These are phyloP conservation scores for Ornithoptera priamus DNA, from an alignment of 2,888 invertebrate species.

Conservation along the genomic window DNA sequence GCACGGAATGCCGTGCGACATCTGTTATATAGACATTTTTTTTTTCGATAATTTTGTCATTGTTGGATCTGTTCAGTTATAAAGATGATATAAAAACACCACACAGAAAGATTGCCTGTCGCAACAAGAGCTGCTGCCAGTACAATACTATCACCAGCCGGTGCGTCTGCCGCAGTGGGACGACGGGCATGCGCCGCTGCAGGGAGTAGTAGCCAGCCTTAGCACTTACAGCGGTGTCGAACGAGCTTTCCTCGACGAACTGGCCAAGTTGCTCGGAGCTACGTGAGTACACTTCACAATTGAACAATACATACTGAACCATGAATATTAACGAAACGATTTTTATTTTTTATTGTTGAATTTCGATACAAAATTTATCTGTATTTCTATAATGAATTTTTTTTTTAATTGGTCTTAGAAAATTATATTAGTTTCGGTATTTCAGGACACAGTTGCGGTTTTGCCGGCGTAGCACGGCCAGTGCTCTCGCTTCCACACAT, in stretches of 20 bases:
- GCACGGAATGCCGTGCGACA: no score
- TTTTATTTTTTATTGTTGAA: no score
- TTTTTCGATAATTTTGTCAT: no score
- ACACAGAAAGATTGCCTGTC: slow-evolving; percentile 83
- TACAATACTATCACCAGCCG: slow-evolving; percentile 87
- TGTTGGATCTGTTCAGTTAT: no score
- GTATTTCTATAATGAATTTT: no score
- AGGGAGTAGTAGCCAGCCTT: slow-evolving; percentile 87
- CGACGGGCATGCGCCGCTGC: slow-evolving; percentile 72
- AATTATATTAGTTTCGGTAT: no score
- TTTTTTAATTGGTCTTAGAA: no score
- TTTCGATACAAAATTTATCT: no score
- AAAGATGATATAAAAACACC: not conserved
- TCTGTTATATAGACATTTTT: no score
- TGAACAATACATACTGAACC: not conserved
- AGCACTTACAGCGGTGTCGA: slow-evolving; percentile 88
- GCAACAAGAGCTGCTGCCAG: slow-evolving; percentile 77
- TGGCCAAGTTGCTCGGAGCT: slow-evolving; percentile 87
- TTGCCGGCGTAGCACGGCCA: slow-evolving; percentile 66
- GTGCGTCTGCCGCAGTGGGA: slow-evolving; percentile 66
- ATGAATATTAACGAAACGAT: no score
- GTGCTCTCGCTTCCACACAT: slow-evolving; percentile 86
- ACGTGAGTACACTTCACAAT: slow-evolving; percentile 62
- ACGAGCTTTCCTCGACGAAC: slow-evolving; percentile 84
- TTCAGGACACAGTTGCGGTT: slow-evolving; percentile 69